These are phyloP conservation scores for Hyposoter didymator DNA, from an alignment of 2,888 invertebrate species.

Conservation along the genomic window DNA sequence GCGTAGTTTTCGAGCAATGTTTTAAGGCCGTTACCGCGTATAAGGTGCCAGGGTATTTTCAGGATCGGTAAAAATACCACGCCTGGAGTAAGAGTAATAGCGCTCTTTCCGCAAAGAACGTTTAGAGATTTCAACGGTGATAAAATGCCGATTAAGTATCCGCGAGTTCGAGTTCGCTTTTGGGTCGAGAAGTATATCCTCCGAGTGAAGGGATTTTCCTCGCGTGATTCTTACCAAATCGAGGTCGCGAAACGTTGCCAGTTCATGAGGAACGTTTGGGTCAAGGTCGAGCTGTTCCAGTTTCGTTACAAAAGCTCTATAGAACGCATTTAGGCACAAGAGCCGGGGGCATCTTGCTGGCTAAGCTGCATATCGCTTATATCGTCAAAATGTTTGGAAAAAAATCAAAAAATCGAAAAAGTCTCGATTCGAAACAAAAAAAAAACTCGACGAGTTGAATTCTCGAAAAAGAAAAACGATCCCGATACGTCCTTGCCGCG, in stretches of 20 bases:
- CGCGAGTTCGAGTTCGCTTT: neutral
- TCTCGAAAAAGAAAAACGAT: conserved; percentile 36
- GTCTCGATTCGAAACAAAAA: conserved; percentile 32
- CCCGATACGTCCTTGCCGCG: neutral
- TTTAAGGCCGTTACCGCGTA: neutral
- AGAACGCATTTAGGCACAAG: conserved; percentile 31
- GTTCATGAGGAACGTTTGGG: conserved; percentile 15
- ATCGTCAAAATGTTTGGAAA: neutral
- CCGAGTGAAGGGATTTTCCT: conserved; percentile 49
- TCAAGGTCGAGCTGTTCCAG: conserved; percentile 56
- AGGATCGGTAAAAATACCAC: conserved; percentile 9
- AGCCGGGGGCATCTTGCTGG: conserved; percentile 2
- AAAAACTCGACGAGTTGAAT: conserved; percentile 9
- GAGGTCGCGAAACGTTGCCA: conserved; percentile 5
- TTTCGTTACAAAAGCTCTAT: conserved; percentile 39
- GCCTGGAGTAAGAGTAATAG: conserved; percentile 17
- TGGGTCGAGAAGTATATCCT: conserved; percentile 8
- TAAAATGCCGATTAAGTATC: conserved; percentile 56
- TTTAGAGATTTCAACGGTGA: conserved; percentile 29
- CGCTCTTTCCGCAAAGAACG: conserved; percentile 11
- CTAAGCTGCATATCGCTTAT: conserved; percentile 30
- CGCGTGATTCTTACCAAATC: conserved; percentile 54
- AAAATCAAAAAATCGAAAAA: conserved; percentile 7
- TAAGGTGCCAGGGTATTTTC: neutral
- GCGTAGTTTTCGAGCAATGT: neutral